A percentile compares a stretch with the other conserved stretches of the same genome.
These are phyloP conservation scores for Sepiola atlantica DNA, from an alignment of 2,888 invertebrate species.

Conservation along the genomic window DNA sequence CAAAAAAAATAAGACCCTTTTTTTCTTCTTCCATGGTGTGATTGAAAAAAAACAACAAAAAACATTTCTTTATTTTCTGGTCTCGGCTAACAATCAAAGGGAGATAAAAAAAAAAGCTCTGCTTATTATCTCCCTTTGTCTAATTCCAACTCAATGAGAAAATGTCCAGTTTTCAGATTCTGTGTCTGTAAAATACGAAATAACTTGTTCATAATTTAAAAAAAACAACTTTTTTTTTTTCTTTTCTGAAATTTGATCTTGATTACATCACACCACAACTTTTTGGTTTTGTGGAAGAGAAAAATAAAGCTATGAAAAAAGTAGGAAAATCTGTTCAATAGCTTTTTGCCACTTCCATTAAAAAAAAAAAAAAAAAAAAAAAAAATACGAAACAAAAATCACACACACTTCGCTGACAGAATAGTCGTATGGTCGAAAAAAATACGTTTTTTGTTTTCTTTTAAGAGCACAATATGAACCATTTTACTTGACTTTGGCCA, in stretches of 20 bases:
- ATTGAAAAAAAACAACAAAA: too few species aligned
- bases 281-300: not conserved
- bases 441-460: too few species aligned
- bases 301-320: not conserved
- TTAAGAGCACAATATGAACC: too few species aligned
- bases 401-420: too few species aligned
- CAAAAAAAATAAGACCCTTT: too few species aligned
- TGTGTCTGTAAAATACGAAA: not conserved
- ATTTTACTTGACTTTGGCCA: too few species aligned
- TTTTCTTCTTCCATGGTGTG: too few species aligned
- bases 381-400: too few species aligned
- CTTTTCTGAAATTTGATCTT: not conserved
- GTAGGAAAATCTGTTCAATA: not conserved
- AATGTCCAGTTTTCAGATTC: not conserved
- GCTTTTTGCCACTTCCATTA: not conserved
- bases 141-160: not conserved
- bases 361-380: too few species aligned
- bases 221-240: not conserved
- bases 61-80: not conserved
- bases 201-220: not conserved
- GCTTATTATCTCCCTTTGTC: not conserved
- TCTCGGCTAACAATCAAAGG: not conserved
- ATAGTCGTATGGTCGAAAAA: too few species aligned
- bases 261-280: not conserved
- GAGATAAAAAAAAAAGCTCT: not conserved